Percentiles rank a stretch among this genome's conserved stretches.
Evolutionary conservation across 2,797 vertebrate species (phyloP).

Genomic region (Typhlichthys eigenmanni): DNA sequence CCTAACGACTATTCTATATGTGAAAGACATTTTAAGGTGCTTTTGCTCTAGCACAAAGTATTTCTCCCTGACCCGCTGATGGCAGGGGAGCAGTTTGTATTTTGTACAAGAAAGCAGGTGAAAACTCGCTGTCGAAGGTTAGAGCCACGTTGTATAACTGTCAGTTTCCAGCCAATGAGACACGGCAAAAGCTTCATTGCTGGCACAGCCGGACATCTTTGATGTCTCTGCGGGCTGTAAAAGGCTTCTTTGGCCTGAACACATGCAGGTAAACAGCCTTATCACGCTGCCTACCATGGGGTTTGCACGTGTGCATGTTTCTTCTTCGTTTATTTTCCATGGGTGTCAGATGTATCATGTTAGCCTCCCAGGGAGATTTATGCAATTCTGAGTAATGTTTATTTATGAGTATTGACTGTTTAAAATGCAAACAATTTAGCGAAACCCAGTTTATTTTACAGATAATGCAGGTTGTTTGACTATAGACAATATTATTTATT

Average conservation of each 20-base stretch:
- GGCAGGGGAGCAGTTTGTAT: slow-evolving; percentile 43
- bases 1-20: slow-evolving; percentile 16
- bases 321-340: slow-evolving; percentile 33
- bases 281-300: slow-evolving; percentile 59
- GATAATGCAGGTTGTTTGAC: not conserved
- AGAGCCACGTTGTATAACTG: slow-evolving; percentile 39
- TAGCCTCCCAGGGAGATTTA: slow-evolving; percentile 37
- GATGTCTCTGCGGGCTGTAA: slow-evolving; percentile 64
- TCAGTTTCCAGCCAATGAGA: slow-evolving; percentile 53
- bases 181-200: slow-evolving; percentile 45
- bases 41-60: slow-evolving; percentile 7
- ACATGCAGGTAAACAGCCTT: slow-evolving; percentile 62
- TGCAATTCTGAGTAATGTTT: slow-evolving; percentile 11
- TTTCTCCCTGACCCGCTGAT: slow-evolving; percentile 23
- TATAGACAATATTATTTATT: no score
- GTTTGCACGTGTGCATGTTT: slow-evolving; percentile 41
- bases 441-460: not conserved
- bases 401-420: slow-evolving; percentile 13
- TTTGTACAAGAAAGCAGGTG: slow-evolving; percentile 54
- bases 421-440: not conserved
- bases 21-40: slow-evolving; percentile 4
- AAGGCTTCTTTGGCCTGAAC: slow-evolving; percentile 58
- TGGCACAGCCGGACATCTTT: slow-evolving; percentile 55
- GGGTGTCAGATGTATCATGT: slow-evolving; percentile 43
- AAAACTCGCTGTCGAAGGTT: slow-evolving; percentile 44